Percentiles rank a stretch among this genome's conserved stretches.
phyloP scores from a whole-genome alignment of 2,113 vertebrate genomes.

The Paramisgurnus dabryanus region DNA sequence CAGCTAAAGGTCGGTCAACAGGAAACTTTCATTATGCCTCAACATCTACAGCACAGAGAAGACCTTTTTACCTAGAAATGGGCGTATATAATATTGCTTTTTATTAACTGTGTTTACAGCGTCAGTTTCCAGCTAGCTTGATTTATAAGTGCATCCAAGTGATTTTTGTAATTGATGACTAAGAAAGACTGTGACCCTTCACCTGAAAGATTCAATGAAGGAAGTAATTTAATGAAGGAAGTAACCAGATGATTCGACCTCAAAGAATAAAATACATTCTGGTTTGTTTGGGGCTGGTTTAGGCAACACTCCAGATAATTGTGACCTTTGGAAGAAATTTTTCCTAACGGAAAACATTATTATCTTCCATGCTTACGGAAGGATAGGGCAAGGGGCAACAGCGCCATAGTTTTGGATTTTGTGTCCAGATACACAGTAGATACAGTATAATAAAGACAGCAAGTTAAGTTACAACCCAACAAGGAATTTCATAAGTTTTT shows the following conservation, averaged over 20 bases:
- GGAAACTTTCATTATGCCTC: not conserved
- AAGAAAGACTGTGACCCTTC: not conserved
- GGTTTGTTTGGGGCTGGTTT: conserved; percentile 38
- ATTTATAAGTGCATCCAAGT: not conserved
- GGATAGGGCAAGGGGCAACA: conserved; percentile 16
- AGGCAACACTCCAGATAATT: conserved; percentile 16
- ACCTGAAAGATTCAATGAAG: not conserved
- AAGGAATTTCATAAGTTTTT: not conserved
- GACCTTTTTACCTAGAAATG: not conserved
- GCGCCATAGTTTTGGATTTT: not conserved
- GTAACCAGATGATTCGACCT: conserved; percentile 14
- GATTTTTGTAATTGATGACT: not conserved
- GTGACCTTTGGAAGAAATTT: conserved; percentile 43
- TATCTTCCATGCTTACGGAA: conserved; percentile 45
- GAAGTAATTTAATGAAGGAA: not conserved
- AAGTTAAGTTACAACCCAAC: not conserved
- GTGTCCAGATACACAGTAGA: not conserved
- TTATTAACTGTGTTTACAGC: not conserved
- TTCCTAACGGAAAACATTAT: conserved; percentile 45
- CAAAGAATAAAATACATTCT: conserved; percentile 21
- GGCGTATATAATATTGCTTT: not conserved
- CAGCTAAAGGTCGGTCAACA: conserved; percentile 24
- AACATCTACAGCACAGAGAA: not conserved
- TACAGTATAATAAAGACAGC: not conserved
- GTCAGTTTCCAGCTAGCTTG: not conserved